Percentiles rank a stretch among this genome's conserved stretches.
phyloP scores from a whole-genome alignment of 2,113 vertebrate genomes.

The Sinocyclocheilus anophthalmus region DNA sequence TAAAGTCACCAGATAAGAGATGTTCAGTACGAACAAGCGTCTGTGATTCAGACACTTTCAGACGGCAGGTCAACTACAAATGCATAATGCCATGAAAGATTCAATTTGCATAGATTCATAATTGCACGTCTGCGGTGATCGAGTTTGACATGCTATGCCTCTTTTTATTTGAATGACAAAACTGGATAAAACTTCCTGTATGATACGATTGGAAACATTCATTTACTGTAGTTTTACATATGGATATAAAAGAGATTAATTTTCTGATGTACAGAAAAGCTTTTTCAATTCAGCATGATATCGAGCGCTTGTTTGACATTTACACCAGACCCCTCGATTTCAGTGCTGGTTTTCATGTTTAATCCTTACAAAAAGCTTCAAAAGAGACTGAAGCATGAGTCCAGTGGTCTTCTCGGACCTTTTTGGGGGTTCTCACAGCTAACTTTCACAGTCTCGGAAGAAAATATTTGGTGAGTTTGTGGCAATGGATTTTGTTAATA shows the following conservation, averaged over 20 bases:
- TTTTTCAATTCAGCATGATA: background rate
- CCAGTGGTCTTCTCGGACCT: background rate
- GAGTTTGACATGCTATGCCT: background rate
- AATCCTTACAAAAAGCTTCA: background rate
- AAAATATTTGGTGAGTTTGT: too few species aligned
- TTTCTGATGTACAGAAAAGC: background rate
- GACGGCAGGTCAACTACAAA: background rate
- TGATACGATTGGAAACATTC: background rate
- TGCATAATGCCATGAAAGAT: background rate
- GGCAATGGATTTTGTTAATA: too few species aligned
- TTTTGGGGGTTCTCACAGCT: too few species aligned
- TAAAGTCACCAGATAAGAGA: background rate
- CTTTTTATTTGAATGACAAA: background rate
- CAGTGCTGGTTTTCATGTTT: background rate
- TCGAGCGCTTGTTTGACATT: background rate
- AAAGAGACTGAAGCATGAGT: background rate
- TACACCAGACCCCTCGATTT: background rate
- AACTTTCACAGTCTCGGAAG: background rate
- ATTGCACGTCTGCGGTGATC: slow-evolving; percentile 9
- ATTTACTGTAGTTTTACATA: background rate
- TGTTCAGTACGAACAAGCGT: background rate
- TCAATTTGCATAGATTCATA: background rate
- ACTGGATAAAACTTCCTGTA: background rate
- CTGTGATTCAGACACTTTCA: background rate
- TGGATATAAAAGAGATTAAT: background rate